Percentiles rank a stretch among this genome's conserved stretches.
phyloP scores from a whole-genome alignment of 2,888 invertebrate species.

The Aporophyla nigra region DNA sequence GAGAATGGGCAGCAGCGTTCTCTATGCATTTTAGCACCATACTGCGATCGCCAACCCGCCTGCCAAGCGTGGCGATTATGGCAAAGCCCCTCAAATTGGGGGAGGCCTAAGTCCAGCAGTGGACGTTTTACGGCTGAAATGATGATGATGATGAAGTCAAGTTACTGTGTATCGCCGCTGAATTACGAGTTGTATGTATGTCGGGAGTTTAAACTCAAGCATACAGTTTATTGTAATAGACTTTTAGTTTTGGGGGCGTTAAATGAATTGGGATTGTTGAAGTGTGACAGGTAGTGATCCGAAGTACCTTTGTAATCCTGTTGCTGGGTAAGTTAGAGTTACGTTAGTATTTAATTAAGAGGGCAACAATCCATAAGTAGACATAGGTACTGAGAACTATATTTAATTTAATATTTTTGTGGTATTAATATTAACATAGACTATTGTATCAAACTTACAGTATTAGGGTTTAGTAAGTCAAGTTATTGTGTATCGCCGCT shows the following conservation, averaged over 20 bases:
- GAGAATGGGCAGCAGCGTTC: too few species aligned
- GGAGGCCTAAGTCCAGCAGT: too few species aligned
- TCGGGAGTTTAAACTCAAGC: too few species aligned
- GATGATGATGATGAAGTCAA: too few species aligned
- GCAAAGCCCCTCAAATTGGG: too few species aligned
- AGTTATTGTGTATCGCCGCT: neutral
- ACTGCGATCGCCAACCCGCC: too few species aligned
- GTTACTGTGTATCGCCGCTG: neutral
- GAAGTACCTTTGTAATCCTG: neutral
- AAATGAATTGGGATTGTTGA: neutral
- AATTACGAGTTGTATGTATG: too few species aligned
- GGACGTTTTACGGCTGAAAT: too few species aligned
- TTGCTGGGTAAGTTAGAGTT: neutral
- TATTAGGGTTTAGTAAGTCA: neutral
- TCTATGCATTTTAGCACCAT: too few species aligned
- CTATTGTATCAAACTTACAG: neutral
- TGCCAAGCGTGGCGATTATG: too few species aligned
- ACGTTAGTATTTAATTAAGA: neutral
- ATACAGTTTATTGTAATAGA: too few species aligned
- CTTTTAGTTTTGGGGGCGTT: neutral
- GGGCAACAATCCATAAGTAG: neutral
- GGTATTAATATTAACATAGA: neutral
- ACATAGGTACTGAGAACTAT: neutral
- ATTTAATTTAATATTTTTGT: neutral
- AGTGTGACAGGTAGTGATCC: neutral